Evolutionary conservation across 2,888 invertebrate species (phyloP).

Genomic region (Melipona beecheii): DNA sequence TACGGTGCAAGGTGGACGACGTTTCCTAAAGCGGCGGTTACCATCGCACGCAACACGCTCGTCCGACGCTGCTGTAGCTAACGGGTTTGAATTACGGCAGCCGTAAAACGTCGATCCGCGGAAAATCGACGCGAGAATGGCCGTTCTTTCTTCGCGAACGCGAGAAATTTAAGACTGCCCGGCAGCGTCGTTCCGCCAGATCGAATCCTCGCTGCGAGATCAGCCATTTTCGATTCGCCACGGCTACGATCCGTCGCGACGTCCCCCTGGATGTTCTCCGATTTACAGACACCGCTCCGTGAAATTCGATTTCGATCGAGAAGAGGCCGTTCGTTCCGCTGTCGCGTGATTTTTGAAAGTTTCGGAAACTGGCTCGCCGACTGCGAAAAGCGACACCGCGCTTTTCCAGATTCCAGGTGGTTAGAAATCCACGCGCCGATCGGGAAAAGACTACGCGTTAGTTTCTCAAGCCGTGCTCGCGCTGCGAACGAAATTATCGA

Average conservation of each 20-base stretch:
- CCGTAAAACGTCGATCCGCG: slow-evolving; percentile 35
- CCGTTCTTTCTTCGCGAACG: slow-evolving; percentile 54
- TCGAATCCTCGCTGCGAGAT: slow-evolving; percentile 52
- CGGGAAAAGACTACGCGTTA: too few relatives aligned
- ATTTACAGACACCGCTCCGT: not conserved
- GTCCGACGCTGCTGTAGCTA: slow-evolving; percentile 40
- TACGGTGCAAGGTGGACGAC: slow-evolving; percentile 72
- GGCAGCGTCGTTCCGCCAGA: slow-evolving; percentile 44
- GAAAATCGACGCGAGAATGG: slow-evolving; percentile 68
- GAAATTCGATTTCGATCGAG: slow-evolving; percentile 21
- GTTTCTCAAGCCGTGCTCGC: too few relatives aligned
- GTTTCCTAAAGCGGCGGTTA: slow-evolving; percentile 49
- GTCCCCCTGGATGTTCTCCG: not conserved
- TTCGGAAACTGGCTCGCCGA: slow-evolving; percentile 14
- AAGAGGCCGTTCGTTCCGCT: not conserved
- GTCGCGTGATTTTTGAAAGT: slow-evolving; percentile 17
- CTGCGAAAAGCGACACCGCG: slow-evolving; percentile 9
- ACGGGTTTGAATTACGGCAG: slow-evolving; percentile 74
- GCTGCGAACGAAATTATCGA: not conserved
- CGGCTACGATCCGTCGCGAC: not conserved
- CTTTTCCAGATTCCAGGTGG: not conserved
- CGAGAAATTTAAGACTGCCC: slow-evolving; percentile 56
- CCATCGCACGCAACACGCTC: slow-evolving; percentile 8
- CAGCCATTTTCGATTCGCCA: slow-evolving; percentile 22
- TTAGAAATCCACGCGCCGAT: slow-evolving; percentile 18